Conservation (phyloP, 2,113 vertebrate species). For the Austrofundulus limnaeus region DNA sequence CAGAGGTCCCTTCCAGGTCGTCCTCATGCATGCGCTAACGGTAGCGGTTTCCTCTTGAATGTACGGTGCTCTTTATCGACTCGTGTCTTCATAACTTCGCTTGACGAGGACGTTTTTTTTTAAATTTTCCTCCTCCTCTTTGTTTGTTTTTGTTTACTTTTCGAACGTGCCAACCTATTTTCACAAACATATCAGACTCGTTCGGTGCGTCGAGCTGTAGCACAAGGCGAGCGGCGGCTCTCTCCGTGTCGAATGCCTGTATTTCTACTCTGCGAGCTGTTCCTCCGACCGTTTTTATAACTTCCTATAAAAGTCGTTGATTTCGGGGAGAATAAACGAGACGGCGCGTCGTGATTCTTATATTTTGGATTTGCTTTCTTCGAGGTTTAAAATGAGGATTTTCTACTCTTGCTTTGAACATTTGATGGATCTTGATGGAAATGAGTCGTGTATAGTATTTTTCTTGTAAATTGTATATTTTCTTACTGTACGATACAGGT, state of each 20-base stretch:
- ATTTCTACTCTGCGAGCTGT: conserved; percentile 57
- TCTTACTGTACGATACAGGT: conserved; percentile 78
- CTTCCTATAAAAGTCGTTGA: conserved; percentile 28
- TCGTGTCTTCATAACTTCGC: conserved; percentile 55
- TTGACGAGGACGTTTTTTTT: conserved; percentile 52
- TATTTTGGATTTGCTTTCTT: conserved; percentile 42
- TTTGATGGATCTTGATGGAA: conserved; percentile 43
- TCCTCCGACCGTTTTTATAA: conserved; percentile 58
- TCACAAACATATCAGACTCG: conserved; percentile 75
- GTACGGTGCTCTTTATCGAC: conserved; percentile 71
- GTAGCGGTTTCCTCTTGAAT: conserved; percentile 70
- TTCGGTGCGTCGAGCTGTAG: conserved; percentile 57
- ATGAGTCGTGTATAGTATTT: conserved; percentile 65
- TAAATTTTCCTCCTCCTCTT: conserved; percentile 38
- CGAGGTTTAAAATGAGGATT: conserved; percentile 59
- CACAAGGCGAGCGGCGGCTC: conserved; percentile 48
- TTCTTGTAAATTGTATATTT: conserved; percentile 78
- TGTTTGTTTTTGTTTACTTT: conserved; percentile 34
- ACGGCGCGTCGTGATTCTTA: conserved; percentile 35
- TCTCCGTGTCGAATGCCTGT: conserved; percentile 56
- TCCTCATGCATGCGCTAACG: conserved; percentile 69
- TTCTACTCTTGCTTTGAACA: conserved; percentile 69
- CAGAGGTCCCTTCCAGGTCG: too few species aligned
- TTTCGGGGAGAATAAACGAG: conserved; percentile 51
- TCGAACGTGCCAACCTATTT: conserved; percentile 77